These are phyloP conservation scores for Mythimna ferrago DNA, from an alignment of 2,888 invertebrate species.

Conservation along the genomic window DNA sequence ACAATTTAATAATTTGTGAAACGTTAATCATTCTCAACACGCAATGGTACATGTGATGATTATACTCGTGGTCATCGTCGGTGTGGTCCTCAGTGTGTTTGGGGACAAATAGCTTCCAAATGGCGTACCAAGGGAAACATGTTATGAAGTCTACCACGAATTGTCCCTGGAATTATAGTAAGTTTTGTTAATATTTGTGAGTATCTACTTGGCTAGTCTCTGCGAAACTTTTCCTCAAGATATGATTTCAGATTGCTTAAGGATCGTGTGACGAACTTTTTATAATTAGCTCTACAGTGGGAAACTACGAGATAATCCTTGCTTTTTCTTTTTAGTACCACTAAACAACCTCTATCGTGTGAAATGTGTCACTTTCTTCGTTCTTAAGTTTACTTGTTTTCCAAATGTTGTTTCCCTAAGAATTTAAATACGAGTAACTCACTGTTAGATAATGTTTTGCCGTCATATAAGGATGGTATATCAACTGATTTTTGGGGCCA, in stretches of 20 bases:
- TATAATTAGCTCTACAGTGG: too few relatives aligned
- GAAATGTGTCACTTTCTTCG: background rate
- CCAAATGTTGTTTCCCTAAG: too few relatives aligned
- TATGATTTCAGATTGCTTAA: background rate
- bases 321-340: background rate
- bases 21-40: conserved; percentile 82
- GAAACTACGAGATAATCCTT: too few relatives aligned
- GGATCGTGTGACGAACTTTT: background rate
- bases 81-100: conserved; percentile 81
- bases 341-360: background rate
- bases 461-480: conserved; percentile 89
- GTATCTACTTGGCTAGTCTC: background rate
- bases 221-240: too few relatives aligned
- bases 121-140: conserved; percentile 87
- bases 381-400: background rate
- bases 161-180: conserved; percentile 75
- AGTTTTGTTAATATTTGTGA: background rate
- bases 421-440: conserved; percentile 29
- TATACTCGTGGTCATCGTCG: conserved; percentile 72
- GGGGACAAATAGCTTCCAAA: conserved; percentile 78
- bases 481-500: conserved; percentile 85
- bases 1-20: conserved; percentile 85
- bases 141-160: conserved; percentile 85
- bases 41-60: conserved; percentile 82
- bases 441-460: conserved; percentile 86